Percentiles rank a stretch among this genome's conserved stretches.
Evolutionary conservation across 2,797 vertebrate genomes (phyloP).

Genomic region (Siniperca scherzeri): DNA sequence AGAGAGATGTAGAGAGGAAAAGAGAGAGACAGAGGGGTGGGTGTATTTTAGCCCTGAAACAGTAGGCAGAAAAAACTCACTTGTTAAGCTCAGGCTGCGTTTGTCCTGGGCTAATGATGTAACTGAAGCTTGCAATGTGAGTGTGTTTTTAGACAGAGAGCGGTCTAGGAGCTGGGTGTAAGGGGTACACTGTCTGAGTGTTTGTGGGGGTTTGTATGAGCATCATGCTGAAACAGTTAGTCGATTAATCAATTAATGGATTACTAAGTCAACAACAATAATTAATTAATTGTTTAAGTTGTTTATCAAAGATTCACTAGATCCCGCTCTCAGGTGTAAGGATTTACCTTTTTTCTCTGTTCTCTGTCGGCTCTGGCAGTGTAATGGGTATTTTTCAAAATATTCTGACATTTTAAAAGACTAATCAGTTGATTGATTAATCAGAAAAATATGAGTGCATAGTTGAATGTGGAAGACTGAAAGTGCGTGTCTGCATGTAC

Average conservation of each 20-base stretch:
- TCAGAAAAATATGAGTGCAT: not conserved
- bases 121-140: constrained; percentile 93
- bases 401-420: not conserved
- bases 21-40: constrained; percentile 64
- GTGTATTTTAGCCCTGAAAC: constrained; percentile 94
- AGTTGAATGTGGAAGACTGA: not conserved
- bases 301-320: not conserved
- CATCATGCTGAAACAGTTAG: not conserved
- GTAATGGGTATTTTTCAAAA: not conserved
- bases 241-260: constrained; percentile 35
- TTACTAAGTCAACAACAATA: constrained; percentile 5
- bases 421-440: not conserved
- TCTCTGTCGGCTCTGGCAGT: not conserved
- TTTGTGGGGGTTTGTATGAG: constrained; percentile 40
- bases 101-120: constrained; percentile 96
- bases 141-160: constrained; percentile 66
- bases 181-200: constrained; percentile 14
- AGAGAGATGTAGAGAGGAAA: constrained; percentile 42
- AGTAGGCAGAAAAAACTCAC: constrained; percentile 95
- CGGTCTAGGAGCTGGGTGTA: constrained; percentile 34
- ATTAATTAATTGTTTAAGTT: constrained; percentile 24
- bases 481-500: not conserved
- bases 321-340: not conserved
- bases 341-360: not conserved
- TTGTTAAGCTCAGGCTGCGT: constrained; percentile 93